Percentiles rank a stretch among this genome's conserved stretches.
Evolutionary conservation across 2,888 invertebrate species (phyloP).

Genomic region (Liodrosophila aerea): DNA sequence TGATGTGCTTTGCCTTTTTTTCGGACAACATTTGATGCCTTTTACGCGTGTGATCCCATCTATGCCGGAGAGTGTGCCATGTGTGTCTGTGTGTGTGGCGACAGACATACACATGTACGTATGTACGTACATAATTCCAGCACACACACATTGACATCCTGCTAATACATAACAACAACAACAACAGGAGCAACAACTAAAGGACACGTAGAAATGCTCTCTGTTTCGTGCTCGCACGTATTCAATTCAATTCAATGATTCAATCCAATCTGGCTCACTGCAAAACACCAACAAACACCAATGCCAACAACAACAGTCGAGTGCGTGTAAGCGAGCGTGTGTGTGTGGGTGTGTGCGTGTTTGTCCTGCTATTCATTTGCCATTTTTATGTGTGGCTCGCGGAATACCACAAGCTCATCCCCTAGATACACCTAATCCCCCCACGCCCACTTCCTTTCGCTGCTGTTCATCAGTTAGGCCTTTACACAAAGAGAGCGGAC

Average conservation of each 20-base stretch:
- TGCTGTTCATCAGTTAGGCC: constrained; percentile 5
- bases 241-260: constrained; percentile 77
- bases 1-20: constrained; percentile 43
- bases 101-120: neutral
- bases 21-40: constrained; percentile 75
- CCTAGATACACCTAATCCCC: neutral
- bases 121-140: constrained; percentile 64
- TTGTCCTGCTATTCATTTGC: constrained; percentile 54
- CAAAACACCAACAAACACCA: constrained; percentile 34
- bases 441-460: neutral
- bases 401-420: constrained; percentile 31
- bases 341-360: constrained; percentile 11
- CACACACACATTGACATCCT: constrained; percentile 67
- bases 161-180: constrained; percentile 61
- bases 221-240: constrained; percentile 69
- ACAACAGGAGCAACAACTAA: constrained; percentile 27
- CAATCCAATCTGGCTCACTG: constrained; percentile 60
- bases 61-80: neutral
- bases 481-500: no score
- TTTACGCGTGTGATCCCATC: constrained; percentile 54
- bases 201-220: constrained; percentile 53
- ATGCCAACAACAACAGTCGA: constrained; percentile 13
- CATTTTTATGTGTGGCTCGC: constrained; percentile 41
- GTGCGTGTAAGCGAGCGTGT: constrained; percentile 17
- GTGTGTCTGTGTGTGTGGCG: neutral